Conservation (phyloP, 2,797 vertebrate genomes). For the Pipistrellus pygmaeus region DNA sequence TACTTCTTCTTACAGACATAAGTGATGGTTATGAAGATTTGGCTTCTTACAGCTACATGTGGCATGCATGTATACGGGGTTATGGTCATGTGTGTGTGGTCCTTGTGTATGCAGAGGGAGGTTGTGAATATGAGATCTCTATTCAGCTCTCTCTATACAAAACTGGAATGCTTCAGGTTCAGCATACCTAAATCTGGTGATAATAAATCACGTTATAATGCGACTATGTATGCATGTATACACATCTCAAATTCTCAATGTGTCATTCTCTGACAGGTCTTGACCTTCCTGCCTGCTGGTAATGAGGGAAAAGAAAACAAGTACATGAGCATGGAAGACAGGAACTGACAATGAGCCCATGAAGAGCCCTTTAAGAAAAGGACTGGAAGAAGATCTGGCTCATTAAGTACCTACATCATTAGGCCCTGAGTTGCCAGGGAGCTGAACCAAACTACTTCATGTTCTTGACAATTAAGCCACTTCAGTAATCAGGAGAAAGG, state of each 20-base stretch:
- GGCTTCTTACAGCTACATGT: neutral
- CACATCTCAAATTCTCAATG: conserved; percentile 50
- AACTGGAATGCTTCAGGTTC: neutral
- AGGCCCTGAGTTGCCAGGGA: conserved; percentile 59
- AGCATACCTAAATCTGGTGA: conserved; percentile 20
- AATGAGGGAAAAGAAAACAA: conserved; percentile 67
- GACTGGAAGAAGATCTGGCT: conserved; percentile 66
- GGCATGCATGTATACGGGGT: neutral
- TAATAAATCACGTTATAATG: conserved; percentile 45
- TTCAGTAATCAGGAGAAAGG: conserved; percentile 67
- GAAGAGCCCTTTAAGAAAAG: conserved; percentile 66
- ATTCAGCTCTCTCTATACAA: neutral
- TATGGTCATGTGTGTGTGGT: neutral
- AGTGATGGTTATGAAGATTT: neutral
- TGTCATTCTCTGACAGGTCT: neutral
- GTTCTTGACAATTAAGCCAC: conserved; percentile 67
- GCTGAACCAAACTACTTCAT: conserved; percentile 67
- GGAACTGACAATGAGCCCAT: conserved; percentile 56
- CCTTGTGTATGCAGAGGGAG: neutral
- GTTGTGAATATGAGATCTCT: neutral
- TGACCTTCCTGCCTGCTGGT: conserved; percentile 29
- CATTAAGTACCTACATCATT: conserved; percentile 73
- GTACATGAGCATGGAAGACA: conserved; percentile 44
- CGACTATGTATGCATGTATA: neutral
- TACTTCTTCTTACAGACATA: neutral